These are phyloP conservation scores for Phalacrocorax aristotelis DNA, from an alignment of 2,113 vertebrate species.

Conservation along the genomic window DNA sequence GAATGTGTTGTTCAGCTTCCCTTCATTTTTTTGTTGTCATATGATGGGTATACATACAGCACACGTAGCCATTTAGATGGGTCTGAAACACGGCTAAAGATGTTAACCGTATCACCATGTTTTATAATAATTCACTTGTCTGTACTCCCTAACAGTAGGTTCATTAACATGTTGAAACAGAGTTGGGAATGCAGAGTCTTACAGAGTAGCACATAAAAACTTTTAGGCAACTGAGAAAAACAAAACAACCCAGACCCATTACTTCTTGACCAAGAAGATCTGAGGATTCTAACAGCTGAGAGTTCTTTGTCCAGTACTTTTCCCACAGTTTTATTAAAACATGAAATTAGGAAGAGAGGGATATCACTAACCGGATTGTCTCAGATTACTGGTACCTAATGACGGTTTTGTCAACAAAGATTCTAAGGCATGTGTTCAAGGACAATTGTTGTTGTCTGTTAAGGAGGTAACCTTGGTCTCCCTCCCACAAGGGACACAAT, in stretches of 20 bases:
- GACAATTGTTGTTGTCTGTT: not conserved
- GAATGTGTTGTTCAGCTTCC: not conserved
- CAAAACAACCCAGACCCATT: not conserved
- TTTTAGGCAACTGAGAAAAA: not conserved
- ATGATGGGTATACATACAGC: not conserved
- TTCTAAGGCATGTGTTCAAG: not conserved
- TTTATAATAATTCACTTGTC: not conserved
- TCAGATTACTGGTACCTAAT: not conserved
- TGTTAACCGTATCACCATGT: not conserved
- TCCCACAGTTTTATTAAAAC: not conserved
- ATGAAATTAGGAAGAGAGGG: not conserved
- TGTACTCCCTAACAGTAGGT: not conserved
- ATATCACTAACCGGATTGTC: not conserved
- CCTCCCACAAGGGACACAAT: fast-evolving
- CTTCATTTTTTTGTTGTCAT: not conserved
- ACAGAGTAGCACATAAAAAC: not conserved
- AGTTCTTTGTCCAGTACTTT: not conserved
- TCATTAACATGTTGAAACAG: not conserved
- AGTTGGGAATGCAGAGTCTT: not conserved
- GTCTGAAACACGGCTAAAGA: not conserved
- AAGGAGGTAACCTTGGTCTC: not conserved
- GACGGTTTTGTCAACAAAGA: not conserved
- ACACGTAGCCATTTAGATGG: not conserved
- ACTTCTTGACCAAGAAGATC: not conserved
- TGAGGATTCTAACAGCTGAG: not conserved